Conservation (phyloP, 2,113 vertebrate genomes). For the Neopipo cinnamomea region DNA sequence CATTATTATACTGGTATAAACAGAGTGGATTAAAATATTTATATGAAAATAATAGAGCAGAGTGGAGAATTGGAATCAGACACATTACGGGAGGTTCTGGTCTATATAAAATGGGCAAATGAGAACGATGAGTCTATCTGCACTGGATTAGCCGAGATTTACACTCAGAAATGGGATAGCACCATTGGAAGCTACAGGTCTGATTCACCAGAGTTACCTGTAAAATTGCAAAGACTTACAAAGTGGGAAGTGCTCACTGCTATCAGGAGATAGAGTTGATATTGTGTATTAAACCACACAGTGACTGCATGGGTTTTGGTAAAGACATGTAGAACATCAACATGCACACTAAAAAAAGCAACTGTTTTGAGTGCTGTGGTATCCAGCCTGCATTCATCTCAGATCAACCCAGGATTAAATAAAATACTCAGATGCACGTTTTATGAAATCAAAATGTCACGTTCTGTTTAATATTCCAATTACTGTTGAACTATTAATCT, state of each 20-base stretch:
- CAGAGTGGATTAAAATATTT: neutral
- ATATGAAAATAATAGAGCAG: neutral
- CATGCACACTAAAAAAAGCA: neutral
- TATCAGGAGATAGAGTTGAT: slow-evolving; percentile 14
- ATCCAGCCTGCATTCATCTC: slow-evolving; percentile 17
- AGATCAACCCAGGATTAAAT: neutral
- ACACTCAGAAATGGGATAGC: neutral
- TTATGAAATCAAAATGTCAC: slow-evolving; percentile 19
- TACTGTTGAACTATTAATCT: slow-evolving; percentile 46
- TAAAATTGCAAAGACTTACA: neutral
- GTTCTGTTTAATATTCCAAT: slow-evolving; percentile 53
- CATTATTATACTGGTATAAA: neutral
- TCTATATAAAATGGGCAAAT: neutral
- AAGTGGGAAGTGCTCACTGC: neutral
- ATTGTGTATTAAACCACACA: neutral
- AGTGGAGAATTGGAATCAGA: neutral
- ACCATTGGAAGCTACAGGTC: neutral
- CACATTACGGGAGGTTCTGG: neutral
- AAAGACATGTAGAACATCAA: neutral
- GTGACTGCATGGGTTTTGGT: slow-evolving; percentile 9
- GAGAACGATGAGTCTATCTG: neutral
- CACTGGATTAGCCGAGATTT: neutral
- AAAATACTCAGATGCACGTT: slow-evolving; percentile 35
- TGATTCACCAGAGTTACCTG: neutral
- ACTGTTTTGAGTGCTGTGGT: neutral